A percentile compares a stretch with the other conserved stretches of the same genome.
phyloP scores from a whole-genome alignment of 2,888 invertebrate species.

The Cephonodes hylas region DNA sequence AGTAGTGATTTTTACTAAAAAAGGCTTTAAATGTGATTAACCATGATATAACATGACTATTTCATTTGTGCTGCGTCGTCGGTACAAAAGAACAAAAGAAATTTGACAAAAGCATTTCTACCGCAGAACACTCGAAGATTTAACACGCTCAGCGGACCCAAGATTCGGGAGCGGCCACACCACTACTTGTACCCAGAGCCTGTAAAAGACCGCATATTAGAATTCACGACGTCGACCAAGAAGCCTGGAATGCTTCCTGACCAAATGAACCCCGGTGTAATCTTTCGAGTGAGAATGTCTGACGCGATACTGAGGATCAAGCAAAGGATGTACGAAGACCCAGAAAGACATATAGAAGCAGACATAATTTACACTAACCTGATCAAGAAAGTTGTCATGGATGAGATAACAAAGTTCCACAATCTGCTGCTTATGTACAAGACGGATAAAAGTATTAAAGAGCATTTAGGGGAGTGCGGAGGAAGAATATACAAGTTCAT shows the following conservation, averaged over 20 bases:
- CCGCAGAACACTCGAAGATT: constrained; percentile 57
- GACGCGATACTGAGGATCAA: constrained; percentile 72
- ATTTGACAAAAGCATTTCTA: constrained; percentile 37
- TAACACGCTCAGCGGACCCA: constrained; percentile 58
- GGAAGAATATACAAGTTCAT: constrained; percentile 74
- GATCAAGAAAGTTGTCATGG: constrained; percentile 73
- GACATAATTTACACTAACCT: constrained; percentile 74
- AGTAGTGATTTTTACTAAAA: no score
- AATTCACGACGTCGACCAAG: constrained; percentile 61
- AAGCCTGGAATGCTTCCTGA: constrained; percentile 68
- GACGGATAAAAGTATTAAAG: constrained; percentile 70
- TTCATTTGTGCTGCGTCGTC: no score
- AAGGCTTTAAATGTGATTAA: no score
- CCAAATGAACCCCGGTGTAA: constrained; percentile 73
- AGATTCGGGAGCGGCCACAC: constrained; percentile 64
- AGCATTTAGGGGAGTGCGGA: constrained; percentile 72
- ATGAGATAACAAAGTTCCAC: constrained; percentile 74
- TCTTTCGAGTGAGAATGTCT: constrained; percentile 72
- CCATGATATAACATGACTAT: no score
- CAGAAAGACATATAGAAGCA: constrained; percentile 69
- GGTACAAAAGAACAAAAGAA: neutral
- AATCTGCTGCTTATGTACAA: constrained; percentile 71
- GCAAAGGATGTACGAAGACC: constrained; percentile 74
- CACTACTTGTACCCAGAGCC: constrained; percentile 74
- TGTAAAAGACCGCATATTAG: constrained; percentile 63